phyloP scores from a whole-genome alignment of 2,797 vertebrate species.

The Sebastes jordani region DNA sequence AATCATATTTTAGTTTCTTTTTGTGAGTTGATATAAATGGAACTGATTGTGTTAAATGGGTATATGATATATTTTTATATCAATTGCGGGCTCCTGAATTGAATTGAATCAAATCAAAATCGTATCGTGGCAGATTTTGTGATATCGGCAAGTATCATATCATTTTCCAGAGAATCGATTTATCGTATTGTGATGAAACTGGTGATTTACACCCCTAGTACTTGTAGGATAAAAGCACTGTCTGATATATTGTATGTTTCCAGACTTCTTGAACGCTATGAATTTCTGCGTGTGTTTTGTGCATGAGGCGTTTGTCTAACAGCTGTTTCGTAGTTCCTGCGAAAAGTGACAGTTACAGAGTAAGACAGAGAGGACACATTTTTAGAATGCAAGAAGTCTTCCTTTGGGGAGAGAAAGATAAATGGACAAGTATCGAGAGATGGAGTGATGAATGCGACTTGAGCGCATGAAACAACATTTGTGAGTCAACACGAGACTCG shows the following conservation, averaged over 20 bases:
- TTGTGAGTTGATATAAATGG: no score
- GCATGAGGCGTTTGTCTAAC: neutral
- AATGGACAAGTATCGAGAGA: constrained; percentile 11
- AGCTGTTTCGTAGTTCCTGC: neutral
- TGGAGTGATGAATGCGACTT: constrained; percentile 18
- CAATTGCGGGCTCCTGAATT: no score
- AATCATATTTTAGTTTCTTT: no score
- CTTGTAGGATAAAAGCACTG: neutral
- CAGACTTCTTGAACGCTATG: neutral
- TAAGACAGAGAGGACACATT: constrained; percentile 4
- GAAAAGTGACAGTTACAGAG: constrained; percentile 11
- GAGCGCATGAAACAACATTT: constrained; percentile 40
- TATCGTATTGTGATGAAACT: no score
- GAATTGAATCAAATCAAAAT: no score
- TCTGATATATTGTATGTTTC: neutral
- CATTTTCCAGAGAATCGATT: no score
- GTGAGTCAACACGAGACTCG: constrained; percentile 52
- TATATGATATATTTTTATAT: no score
- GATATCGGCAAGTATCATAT: no score
- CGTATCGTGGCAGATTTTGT: no score
- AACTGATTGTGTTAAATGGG: no score
- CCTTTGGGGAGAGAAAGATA: constrained; percentile 15
- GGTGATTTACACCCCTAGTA: no score
- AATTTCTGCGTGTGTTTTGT: neutral
- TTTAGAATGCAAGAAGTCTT: constrained; percentile 18